Base-by-base conservation (phyloP, 64 coral and sea anemone species). In the Actinia equina region DNA sequence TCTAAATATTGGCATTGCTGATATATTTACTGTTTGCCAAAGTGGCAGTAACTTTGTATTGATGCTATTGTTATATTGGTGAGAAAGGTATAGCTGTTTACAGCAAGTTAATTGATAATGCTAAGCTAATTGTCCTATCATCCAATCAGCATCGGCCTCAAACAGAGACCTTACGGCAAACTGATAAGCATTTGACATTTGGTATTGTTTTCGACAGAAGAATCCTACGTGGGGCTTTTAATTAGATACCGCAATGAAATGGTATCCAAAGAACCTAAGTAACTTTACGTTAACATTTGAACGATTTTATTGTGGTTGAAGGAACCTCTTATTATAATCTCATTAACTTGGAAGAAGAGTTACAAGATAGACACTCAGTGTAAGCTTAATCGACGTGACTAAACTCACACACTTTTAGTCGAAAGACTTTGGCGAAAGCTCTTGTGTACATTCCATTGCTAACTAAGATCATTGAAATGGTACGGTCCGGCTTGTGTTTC, bases 401-500 rank as follows among this genome's bases (percentile, higher is more conserved):
- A n/a, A 41, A 74, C 69, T 74, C 10, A 26, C 10, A 74, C 69
- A 74, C 69, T 30, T 41, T 74, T 5, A 74, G 7, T 74, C 11
- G 8, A 11, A 74, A 26, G 69, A 65, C 13, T 27, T 74, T 74
- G 69, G 69, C 69, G 69, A 74, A 74, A 11, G 69, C 78, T 19
- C 44, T 81, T 85, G 83, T 85, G 83, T 85, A 85, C 83, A 85
- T 85, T 85, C 83, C 83, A 60, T 58, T 63, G 59, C n/a, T 82
- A 57, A 57, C 80, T 82, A 15, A 82, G 23, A 60, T 59, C 6
- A 43, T 63, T 85, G 55, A 58, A 60, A 85, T 85, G 52, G 59
- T 59, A 52, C 30, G 30, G 25, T 26, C 26, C 25, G 49, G 43
- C 17, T 85, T 59, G 56, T 61, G 25, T 55, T 85, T 58, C 51